Evolutionary conservation across 2,888 invertebrate genomes (phyloP), one percentile per base, ranked within the genome.

Genomic region (Drosophila demipolita): DNA sequence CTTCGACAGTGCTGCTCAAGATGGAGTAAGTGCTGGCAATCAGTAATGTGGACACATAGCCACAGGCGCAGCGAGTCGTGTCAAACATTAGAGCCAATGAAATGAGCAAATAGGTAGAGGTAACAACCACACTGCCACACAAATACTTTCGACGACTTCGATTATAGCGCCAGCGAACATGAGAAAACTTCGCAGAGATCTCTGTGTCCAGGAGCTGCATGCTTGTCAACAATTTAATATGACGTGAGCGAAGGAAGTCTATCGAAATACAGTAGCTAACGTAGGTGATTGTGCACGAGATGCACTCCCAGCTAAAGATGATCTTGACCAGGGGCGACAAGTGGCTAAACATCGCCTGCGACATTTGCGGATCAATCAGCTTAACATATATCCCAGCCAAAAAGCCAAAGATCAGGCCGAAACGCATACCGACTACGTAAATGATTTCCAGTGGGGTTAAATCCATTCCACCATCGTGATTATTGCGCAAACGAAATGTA

Each of bases 131-230:
- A 0, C 85, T 71, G 20, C 85, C 66, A 4, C 73, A 65, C 12
- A 71, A 83, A 61, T 87, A 91, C 45, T 91, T 93, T 17, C 68
- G 64, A 5, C 70, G 73, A 0, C 83, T 80, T 35, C 90, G 91
- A 4, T 82, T 48, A 53, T 93, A 93, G 45, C 91, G 82, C 87
- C 92, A 92, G 17, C 72, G 66, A 0, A 92, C 84, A 4, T 70
- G 12, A 0, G 80, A 73, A 55, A 91, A 92, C 23, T 81, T 59
- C 0, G 49, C 61, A 0, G 70, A 59, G 20, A 92, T 63, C 0
- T 69, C 20, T 0, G 73, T 55, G 71, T 92, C 92, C 42, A 93
- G 60, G 3, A 57, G 26, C 32, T 89, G 86, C 57, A 93, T 78
- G 48, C 64, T 66, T 5, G 77, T 53, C 8, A 85, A 38, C 8